Percentiles rank a stretch among this genome's conserved stretches.
Evolutionary conservation across 1,140 invertebrate genomes (phyloP).

Genomic region (Apocrypta bakeri): DNA sequence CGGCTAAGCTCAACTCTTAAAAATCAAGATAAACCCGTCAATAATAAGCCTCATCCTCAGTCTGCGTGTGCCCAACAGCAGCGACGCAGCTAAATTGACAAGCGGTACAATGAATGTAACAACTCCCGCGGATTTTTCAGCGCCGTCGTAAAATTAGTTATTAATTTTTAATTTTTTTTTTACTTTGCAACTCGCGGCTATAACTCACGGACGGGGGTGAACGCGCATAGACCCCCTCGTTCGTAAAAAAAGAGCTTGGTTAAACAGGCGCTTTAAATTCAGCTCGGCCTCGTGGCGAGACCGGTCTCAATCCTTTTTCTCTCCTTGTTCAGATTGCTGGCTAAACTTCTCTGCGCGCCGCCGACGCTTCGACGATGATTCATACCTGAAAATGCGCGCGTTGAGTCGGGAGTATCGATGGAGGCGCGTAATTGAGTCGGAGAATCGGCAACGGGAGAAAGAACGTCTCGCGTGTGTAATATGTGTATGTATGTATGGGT

Average conservation of each 20-base stretch:
- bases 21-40: neutral
- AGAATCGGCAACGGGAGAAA: neutral
- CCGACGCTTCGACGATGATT: slow-evolving; percentile 30
- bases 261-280: slow-evolving; percentile 50
- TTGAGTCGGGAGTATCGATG: neutral
- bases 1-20: neutral
- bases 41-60: neutral
- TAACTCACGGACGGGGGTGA: slow-evolving; percentile 10
- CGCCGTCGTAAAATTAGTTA: slow-evolving; percentile 40
- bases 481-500: too few species aligned
- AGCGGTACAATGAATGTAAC: neutral
- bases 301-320: slow-evolving; percentile 7
- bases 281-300: slow-evolving; percentile 14
- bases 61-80: neutral
- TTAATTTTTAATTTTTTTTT: slow-evolving; percentile 48
- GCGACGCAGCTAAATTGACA: neutral
- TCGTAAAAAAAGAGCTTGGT: neutral
- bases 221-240: neutral
- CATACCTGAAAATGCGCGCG: slow-evolving; percentile 31
- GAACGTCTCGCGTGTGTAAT: too few species aligned
- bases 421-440: slow-evolving; percentile 34
- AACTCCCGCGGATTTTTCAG: slow-evolving; percentile 20
- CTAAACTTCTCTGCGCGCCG: too few species aligned
- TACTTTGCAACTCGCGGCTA: neutral
- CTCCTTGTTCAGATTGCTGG: neutral